Base-by-base conservation (phyloP, 2,888 invertebrate genomes). In the Margaritifera margaritifera region DNA sequence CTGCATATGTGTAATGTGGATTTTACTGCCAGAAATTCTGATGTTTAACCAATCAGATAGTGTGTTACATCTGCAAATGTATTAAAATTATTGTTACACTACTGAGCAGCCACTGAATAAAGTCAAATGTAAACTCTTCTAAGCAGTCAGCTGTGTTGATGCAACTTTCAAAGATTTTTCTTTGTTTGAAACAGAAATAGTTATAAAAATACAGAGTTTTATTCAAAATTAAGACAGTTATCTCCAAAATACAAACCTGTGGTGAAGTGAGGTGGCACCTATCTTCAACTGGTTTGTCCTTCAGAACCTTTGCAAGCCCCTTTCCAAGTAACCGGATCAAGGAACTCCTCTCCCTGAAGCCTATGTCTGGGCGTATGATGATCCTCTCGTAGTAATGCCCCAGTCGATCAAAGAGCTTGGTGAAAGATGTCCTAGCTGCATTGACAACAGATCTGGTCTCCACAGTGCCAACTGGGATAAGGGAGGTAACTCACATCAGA, bases 391-490 rank as follows among this genome's bases (percentile, higher is more conserved):
- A 86, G 68, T 84, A 80, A 8, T 78, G 71, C n/a, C 77, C 78
- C 15, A 86, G 65, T 61, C 81, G 77, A 68, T 86, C 86, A 68
- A 87, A 71, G 54, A 87, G 73, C 52, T 84, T 84, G 8, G 80
- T 83, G 64, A 87, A 86, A 19, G 85, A 83, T 24, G 80, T 84
- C 65, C 80, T 77, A 20, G 86, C 86, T 31, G 86, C 81, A 68
- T 83, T 80, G 6, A 82, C 79, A 51, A 87, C 69, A 24, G 83
- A 80, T 74, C 83, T 70, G 20, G 78, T 78, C 68, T 85, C 84
- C 20, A 79, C 80, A 51, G 78, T 59, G 22, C 75, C 78, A 53
- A 78, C 84, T 84, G 76, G 18, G 66, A 78, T 27, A 22, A 20
- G 27, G 42, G 42, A 42, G 42, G 42, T 15, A 42, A 42, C 11